A percentile compares a stretch with the other conserved stretches of the same genome.
Conservation (phyloP, 2,113 vertebrate species). For the Marmota flaviventris region DNA sequence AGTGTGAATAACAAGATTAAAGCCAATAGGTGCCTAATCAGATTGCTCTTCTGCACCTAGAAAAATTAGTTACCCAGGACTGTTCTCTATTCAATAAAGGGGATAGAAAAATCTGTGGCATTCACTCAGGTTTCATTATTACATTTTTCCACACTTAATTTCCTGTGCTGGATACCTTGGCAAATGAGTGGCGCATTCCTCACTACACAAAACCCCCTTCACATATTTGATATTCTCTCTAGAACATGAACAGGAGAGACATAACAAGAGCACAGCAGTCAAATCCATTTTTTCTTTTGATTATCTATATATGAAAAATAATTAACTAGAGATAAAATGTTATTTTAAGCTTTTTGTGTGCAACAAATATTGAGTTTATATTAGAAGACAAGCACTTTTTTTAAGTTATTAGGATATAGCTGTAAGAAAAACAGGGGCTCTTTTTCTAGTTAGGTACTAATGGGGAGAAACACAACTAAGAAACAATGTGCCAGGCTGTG, state of each 20-base stretch:
- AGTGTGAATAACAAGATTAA: slow-evolving; percentile 73
- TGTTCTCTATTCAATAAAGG: not conserved
- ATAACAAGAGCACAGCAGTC: not conserved
- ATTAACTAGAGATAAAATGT: not conserved
- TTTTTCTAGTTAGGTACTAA: not conserved
- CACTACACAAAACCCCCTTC: not conserved
- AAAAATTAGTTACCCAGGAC: not conserved
- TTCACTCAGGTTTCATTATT: not conserved
- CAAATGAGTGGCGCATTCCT: not conserved
- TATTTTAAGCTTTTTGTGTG: not conserved
- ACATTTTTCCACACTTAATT: not conserved
- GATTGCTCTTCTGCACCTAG: not conserved
- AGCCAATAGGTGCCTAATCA: not conserved
- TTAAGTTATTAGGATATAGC: not conserved
- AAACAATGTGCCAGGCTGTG: not conserved
- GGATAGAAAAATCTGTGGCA: not conserved
- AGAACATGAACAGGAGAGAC: not conserved
- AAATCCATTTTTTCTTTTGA: not conserved
- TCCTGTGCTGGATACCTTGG: not conserved
- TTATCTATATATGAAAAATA: slow-evolving; percentile 19
- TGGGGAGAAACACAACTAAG: not conserved
- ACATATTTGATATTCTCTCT: not conserved
- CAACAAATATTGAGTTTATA: not conserved
- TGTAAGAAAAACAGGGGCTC: not conserved
- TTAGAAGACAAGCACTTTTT: not conserved